Base-by-base conservation (phyloP, 2,888 invertebrate genomes). In the Hyppa rectilinea region DNA sequence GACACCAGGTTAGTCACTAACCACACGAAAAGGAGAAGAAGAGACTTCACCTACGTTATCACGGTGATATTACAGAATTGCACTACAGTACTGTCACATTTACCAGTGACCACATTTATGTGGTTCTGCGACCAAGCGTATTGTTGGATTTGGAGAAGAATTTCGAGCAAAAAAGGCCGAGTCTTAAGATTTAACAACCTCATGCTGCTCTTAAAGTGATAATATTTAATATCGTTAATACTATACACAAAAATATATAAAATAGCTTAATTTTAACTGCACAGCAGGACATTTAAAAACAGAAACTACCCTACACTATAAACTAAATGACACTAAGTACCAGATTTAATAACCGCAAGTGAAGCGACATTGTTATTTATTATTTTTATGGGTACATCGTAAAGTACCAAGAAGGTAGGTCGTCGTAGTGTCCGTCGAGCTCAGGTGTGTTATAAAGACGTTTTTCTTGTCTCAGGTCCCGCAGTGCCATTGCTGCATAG, bases 401-500 rank as follows among this genome's bases (percentile, higher is more conserved):
- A 77, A 89, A 94, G 91, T 90, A 92, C 90, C 93, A 92, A 92
- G 85, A 86, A 23, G 38, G 68, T 75, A 4, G 55, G 82, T 83
- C 84, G 85, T 60, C 34, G 85, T 88, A 87, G 62, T 82, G 87
- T 87, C 86, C 83, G 85, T 68, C 75, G 89, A 83, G 87, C 93
- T 89, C 95, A 95, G 95, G 95, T 95, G 95, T 87, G 90, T 91
- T 90, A 89, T 91, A 89, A 92, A 93, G 94, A 94, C 92, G 92
- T 94, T 94, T 95, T 95, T 94, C 95, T 94, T 92, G 91, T 91
- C 89, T 87, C 89, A 81, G 84, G 87, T 85, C 85, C 87, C 85
- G 82, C 82, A 75, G 85, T 85, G 88, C 85, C 86, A 79, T 87
- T 88, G 87, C 83, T 78, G 61, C 14, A 26, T 89, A 92, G 91